A percentile compares a stretch with the other conserved stretches of the same genome.
Conservation (phyloP, 2,888 invertebrate species). For the Cryptocheilus praepositus region DNA sequence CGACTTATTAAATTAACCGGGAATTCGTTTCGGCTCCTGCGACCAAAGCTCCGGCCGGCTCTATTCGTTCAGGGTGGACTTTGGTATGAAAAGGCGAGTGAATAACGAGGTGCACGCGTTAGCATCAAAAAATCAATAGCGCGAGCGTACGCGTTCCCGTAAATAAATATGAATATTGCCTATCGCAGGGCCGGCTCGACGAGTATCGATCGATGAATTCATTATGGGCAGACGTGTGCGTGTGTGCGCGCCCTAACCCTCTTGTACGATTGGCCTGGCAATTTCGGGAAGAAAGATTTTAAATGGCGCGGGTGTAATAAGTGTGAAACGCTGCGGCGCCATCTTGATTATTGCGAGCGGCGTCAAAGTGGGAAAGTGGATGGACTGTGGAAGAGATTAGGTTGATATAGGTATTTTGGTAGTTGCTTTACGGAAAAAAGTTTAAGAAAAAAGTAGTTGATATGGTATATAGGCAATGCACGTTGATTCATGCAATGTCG, state of each 20-base stretch:
- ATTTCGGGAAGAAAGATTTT: no score
- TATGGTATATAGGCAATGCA: no score
- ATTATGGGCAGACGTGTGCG: conserved; percentile 25
- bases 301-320: no score
- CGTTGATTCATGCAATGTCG: no score
- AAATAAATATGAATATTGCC: conserved; percentile 61
- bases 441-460: no score
- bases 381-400: no score
- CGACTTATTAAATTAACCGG: conserved; percentile 30
- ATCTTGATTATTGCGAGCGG: neutral
- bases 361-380: no score
- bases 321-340: no score
- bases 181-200: conserved; percentile 8
- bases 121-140: conserved; percentile 60
- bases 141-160: conserved; percentile 47
- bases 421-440: no score
- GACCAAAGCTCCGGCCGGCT: conserved; percentile 17
- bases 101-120: conserved; percentile 42
- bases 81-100: conserved; percentile 23
- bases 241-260: no score
- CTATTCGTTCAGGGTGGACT: conserved; percentile 24
- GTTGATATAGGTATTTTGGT: no score
- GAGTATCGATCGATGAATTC: conserved; percentile 35
- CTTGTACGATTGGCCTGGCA: no score
- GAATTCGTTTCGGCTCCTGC: conserved; percentile 32